Evolutionary conservation across 2,113 vertebrate species (phyloP).

Genomic region (Psammodynastes pulverulentus): DNA sequence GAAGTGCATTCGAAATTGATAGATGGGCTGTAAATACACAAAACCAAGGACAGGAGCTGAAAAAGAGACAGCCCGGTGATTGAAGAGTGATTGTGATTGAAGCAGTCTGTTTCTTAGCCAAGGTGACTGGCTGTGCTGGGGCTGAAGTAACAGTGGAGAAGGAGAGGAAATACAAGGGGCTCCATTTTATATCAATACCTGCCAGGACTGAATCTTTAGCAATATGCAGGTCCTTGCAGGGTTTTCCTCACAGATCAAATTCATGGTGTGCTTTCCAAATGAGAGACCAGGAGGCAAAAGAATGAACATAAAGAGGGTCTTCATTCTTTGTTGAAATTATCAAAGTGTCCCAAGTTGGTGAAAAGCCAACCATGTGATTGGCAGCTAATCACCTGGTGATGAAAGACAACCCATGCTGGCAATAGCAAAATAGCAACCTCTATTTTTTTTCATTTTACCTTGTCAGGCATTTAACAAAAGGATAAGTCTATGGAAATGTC

Average conservation of each 20-base stretch:
- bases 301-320: conserved; percentile 25
- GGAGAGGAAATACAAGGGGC: conserved; percentile 23
- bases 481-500: conserved; percentile 55
- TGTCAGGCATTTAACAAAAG: conserved; percentile 61
- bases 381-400: conserved; percentile 65
- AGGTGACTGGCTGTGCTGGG: conserved; percentile 65
- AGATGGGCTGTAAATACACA: conserved; percentile 78
- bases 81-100: conserved; percentile 74
- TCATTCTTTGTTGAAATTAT: conserved; percentile 65
- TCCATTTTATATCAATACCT: conserved; percentile 44
- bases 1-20: conserved; percentile 71
- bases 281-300: conserved; percentile 29
- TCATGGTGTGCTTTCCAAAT: conserved; percentile 48
- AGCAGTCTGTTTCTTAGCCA: conserved; percentile 63
- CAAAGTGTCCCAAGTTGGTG: conserved; percentile 62
- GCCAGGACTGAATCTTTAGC: conserved; percentile 45
- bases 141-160: background rate
- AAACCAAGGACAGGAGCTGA: conserved; percentile 69
- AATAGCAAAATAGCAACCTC: conserved; percentile 48
- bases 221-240: conserved; percentile 52
- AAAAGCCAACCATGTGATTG: conserved; percentile 49
- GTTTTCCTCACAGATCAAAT: conserved; percentile 58
- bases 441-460: conserved; percentile 58
- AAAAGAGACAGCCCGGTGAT: conserved; percentile 71
- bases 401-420: conserved; percentile 59